Evolutionary conservation across 1,140 invertebrate species (phyloP).

Genomic region (Ylistrum balloti): DNA sequence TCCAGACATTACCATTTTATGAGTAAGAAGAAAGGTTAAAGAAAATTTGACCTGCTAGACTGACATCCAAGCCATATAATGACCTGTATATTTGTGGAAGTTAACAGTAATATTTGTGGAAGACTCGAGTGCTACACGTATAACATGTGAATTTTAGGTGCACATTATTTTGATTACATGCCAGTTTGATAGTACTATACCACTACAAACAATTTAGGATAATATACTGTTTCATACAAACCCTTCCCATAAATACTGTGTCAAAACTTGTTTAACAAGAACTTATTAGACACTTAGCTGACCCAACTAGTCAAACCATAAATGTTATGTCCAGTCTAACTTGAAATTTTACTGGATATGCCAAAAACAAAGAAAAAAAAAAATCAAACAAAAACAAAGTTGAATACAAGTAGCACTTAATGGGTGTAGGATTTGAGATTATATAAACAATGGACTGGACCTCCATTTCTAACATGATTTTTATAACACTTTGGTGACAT

Average conservation of each 20-base stretch:
- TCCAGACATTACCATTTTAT: neutral
- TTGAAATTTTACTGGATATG: neutral
- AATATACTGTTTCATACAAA: constrained; percentile 11
- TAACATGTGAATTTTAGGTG: constrained; percentile 34
- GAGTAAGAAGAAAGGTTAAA: neutral
- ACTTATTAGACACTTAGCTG: neutral
- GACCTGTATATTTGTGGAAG: constrained; percentile 19
- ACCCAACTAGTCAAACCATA: neutral
- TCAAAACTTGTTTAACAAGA: constrained; percentile 2
- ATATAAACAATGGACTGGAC: neutral
- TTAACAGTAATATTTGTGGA: constrained; percentile 25
- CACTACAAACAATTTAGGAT: constrained; percentile 38
- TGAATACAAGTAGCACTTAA: constrained; percentile 29
- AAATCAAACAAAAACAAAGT: neutral
- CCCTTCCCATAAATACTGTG: neutral
- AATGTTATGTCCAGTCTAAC: neutral
- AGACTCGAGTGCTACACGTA: constrained; percentile 14
- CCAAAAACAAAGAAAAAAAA: neutral
- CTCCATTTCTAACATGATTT: neutral
- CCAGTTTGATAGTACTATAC: neutral
- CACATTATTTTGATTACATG: constrained; percentile 21
- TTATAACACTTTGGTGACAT: neutral
- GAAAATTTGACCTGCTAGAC: neutral
- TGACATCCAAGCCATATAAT: neutral
- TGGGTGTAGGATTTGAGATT: neutral